These are phyloP conservation scores for Antheraea mylitta DNA, from an alignment of 1,140 invertebrate species.

Conservation along the genomic window DNA sequence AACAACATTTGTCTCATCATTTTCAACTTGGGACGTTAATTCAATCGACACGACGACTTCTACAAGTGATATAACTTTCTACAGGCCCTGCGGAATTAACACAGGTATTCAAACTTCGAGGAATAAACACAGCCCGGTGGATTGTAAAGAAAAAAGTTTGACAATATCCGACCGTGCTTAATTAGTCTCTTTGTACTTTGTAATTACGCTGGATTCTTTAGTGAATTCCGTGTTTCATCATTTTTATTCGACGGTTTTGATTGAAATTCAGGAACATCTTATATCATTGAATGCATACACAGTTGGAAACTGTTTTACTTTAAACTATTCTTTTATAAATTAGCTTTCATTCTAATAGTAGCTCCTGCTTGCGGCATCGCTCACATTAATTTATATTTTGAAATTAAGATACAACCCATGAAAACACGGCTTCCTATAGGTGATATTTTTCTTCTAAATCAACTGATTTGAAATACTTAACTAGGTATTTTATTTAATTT, in stretches of 20 bases:
- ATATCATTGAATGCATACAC: too few relatives aligned
- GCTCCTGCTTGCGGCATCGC: too few relatives aligned
- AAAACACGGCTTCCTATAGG: too few relatives aligned
- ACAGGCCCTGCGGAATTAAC: background rate
- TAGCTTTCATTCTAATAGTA: too few relatives aligned
- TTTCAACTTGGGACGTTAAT: background rate
- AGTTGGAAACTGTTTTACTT: too few relatives aligned
- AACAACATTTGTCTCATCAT: conserved; percentile 1
- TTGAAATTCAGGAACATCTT: too few relatives aligned
- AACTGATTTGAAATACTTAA: too few relatives aligned
- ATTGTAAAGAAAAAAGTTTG: background rate
- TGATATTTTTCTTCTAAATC: too few relatives aligned
- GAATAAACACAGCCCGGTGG: background rate
- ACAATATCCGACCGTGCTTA: background rate
- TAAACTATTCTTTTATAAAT: too few relatives aligned
- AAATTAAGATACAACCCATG: too few relatives aligned
- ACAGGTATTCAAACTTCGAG: background rate
- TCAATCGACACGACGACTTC: background rate
- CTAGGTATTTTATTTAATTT: too few relatives aligned
- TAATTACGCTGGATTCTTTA: background rate
- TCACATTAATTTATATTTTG: too few relatives aligned
- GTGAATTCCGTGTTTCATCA: background rate
- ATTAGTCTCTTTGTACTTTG: background rate
- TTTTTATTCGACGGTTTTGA: background rate
- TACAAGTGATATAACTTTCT: background rate